Base-by-base conservation (phyloP, 2,797 vertebrate species). In the Cuculus canorus region DNA sequence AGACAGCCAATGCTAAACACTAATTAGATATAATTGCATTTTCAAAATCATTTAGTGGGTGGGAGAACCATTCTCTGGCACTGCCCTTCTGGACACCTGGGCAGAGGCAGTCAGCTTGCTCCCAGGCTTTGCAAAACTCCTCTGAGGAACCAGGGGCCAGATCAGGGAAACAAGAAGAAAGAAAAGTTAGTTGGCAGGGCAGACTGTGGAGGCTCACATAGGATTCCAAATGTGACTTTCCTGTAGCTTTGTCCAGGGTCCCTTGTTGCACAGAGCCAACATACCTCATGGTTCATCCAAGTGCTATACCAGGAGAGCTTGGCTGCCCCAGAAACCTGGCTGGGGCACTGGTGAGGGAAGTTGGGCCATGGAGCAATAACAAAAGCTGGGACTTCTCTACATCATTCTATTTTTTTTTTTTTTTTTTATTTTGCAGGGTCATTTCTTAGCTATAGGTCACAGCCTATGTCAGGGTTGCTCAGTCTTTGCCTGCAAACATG, bases 11-110 rank as follows among this genome's bases (percentile, higher is more conserved):
- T 2, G 16, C 23, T 82, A 90, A 95, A 82, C 53, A 56, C 64
- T 82, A 93, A 92, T 89, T 87, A 83, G 76, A 56, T 78, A 53
- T 61, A 96, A 95, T 41, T 89, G 41, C 65, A 35, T 69, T 95
- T 94, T 87, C 68, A 91, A 88, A 93, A 87, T 68, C 22, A 81
- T 91, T 94, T 91, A 87, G 57, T 73, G 75, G 32, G 37, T 86
- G 5, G 4, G 77, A 80, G 88, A 77, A 33, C 48, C 11, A 24
- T 87, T 89, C 30, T n/a, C 33, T 90, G 85, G 82, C 79, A 78
- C 45, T 92, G 71, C 61, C 76, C 57, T 78, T 22, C 14, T 27
- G 47, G 61, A 87, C 41, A 87, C 86, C 63, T 82, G 71, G 64
- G 50, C 82, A 85, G 87, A 93, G 37, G 43, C 68, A 61, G 83